These are phyloP conservation scores for Tylochromis polylepis DNA, from an alignment of 2,113 vertebrate species.

Conservation along the genomic window DNA sequence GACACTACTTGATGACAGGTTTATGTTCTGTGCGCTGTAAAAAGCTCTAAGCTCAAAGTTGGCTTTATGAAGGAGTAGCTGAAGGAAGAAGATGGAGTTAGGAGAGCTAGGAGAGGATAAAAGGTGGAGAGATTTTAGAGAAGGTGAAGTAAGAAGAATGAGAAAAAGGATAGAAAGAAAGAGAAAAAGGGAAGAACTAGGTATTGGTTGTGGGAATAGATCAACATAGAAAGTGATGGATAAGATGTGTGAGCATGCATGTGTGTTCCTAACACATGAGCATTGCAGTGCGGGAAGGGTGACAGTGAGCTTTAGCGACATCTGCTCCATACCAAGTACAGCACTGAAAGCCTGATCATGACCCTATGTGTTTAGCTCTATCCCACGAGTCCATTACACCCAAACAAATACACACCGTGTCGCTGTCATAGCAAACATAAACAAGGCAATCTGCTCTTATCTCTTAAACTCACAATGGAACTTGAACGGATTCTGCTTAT, in stretches of 20 bases:
- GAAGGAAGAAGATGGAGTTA: not conserved
- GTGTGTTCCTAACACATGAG: not conserved
- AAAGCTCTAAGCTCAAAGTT: slow-evolving; percentile 12
- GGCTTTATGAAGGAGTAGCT: not conserved
- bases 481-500: not conserved
- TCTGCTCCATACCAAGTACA: slow-evolving; percentile 25
- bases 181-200: not conserved
- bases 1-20: slow-evolving; percentile 45
- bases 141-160: not conserved
- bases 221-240: not conserved
- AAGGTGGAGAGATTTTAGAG: not conserved
- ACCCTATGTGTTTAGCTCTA: not conserved
- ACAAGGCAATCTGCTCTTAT: not conserved
- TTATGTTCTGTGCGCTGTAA: slow-evolving; percentile 29
- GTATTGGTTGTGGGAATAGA: not conserved
- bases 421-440: not conserved
- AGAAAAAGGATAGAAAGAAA: not conserved
- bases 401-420: not conserved
- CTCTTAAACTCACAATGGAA: not conserved
- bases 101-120: not conserved
- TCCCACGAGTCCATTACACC: not conserved
- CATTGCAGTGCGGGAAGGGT: not conserved
- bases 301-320: slow-evolving; percentile 27
- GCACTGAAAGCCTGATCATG: not conserved
- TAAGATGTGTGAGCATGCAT: not conserved